Percentiles rank a stretch among this genome's conserved stretches.
phyloP scores from a whole-genome alignment of 2,888 invertebrate genomes.

The Tineola bisselliella region DNA sequence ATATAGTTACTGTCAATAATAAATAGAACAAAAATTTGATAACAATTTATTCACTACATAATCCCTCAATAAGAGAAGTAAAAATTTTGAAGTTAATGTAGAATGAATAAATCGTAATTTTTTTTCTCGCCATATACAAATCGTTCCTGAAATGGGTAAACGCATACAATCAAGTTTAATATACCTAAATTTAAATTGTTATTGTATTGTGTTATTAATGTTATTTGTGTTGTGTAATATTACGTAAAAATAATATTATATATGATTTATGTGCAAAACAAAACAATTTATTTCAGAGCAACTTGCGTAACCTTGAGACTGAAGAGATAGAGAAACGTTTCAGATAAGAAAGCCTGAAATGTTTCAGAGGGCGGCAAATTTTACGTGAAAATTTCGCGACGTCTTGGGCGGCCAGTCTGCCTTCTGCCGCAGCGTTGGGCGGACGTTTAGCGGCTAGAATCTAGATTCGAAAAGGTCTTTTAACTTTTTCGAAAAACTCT shows the following conservation, averaged over 20 bases:
- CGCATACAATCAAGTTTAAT: too few relatives aligned
- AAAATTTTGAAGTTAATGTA: too few relatives aligned
- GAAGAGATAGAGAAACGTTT: background rate
- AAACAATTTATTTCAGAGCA: background rate
- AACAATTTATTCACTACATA: too few relatives aligned
- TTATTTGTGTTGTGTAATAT: too few relatives aligned
- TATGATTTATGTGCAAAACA: background rate
- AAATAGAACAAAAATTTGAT: too few relatives aligned
- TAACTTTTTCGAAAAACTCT: background rate
- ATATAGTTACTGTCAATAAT: too few relatives aligned
- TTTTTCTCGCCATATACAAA: too few relatives aligned
- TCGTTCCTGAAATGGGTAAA: too few relatives aligned
- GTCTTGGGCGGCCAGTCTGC: constrained; percentile 42
- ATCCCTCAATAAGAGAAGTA: too few relatives aligned
- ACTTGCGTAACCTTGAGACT: background rate
- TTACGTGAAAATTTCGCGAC: constrained; percentile 26
- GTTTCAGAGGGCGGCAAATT: constrained; percentile 32
- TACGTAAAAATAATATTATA: background rate
- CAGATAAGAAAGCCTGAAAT: constrained; percentile 25
- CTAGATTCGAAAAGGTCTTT: background rate
- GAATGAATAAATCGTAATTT: too few relatives aligned
- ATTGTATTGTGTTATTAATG: too few relatives aligned
- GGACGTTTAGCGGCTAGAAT: constrained; percentile 25
- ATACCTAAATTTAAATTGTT: too few relatives aligned
- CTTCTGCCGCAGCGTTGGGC: constrained; percentile 33